Evolutionary conservation across 2,888 invertebrate species (phyloP).

Genomic region (Microdon myrmicae): DNA sequence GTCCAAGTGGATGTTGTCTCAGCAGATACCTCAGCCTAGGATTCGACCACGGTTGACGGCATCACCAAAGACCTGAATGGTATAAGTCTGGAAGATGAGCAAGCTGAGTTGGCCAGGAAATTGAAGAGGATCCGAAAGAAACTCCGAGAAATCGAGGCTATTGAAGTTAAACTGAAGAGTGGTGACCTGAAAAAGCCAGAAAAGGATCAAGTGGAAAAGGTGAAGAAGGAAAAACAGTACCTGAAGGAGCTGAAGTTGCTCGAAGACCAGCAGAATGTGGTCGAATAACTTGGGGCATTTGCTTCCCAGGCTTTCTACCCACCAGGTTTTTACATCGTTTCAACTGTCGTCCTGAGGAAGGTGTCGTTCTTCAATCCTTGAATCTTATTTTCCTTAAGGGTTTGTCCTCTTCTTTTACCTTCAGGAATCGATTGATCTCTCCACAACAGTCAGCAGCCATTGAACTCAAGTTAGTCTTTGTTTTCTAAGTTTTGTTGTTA

Average conservation of each 20-base stretch:
- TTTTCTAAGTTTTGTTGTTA: too few relatives aligned
- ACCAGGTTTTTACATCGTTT: conserved; percentile 35
- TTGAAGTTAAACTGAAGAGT: conserved; percentile 83
- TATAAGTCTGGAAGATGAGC: conserved; percentile 62
- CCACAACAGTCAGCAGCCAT: too few relatives aligned
- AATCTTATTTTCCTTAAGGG: too few relatives aligned
- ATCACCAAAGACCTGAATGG: conserved; percentile 67
- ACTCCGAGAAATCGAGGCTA: conserved; percentile 87
- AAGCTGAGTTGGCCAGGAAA: conserved; percentile 77
- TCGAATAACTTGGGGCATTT: conserved; percentile 14
- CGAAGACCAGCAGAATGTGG: conserved; percentile 64
- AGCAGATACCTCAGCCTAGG: too few relatives aligned
- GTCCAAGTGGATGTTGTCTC: too few relatives aligned
- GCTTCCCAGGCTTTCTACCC: conserved; percentile 21
- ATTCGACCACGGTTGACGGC: conserved; percentile 24
- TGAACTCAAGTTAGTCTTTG: too few relatives aligned
- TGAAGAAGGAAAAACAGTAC: conserved; percentile 81
- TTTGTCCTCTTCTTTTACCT: too few relatives aligned
- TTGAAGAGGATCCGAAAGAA: conserved; percentile 90
- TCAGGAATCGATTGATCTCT: too few relatives aligned
- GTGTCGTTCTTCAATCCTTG: too few relatives aligned
- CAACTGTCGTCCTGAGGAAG: too few relatives aligned
- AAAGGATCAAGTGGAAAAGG: conserved; percentile 88
- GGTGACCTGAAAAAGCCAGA: conserved; percentile 84
- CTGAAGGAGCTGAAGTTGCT: conserved; percentile 81